Base-by-base conservation (phyloP, 2,113 vertebrate species). In the Phyllostomus hastatus region DNA sequence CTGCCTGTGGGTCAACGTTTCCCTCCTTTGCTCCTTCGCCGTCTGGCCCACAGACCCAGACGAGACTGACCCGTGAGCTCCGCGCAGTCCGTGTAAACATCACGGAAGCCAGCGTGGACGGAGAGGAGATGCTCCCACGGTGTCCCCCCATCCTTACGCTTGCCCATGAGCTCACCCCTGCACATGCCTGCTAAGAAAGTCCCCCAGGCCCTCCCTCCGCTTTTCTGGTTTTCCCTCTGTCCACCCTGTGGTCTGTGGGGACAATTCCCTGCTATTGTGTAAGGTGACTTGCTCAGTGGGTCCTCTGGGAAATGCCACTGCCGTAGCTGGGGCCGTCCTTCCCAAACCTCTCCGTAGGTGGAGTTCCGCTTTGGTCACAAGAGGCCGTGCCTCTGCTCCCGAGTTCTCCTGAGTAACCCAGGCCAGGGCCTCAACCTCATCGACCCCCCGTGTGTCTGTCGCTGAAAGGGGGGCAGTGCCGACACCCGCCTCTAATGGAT, bases 271-370 rank as follows among this genome's bases (percentile, higher is more conserved):
- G 54, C 66, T 85, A 2, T 22, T 70, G 88, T n/a, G 35, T 43
- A 38, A 94, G 78, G 48, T 82, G 52, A 6, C 43, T 59, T 91
- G 69, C 79, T 43, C 35, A 22, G 61, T 33, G 52, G 75, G 19
- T n/a, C 48, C 3, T 0, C 4, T 1, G 10, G 46, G 54, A 86
- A 59, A 90, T 1, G 0, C 15, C 0, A 0, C 10, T 8, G 33
- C 72, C 31, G 20, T 54, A 87, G 28, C 75, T 38, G 14, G 80
- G 61, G 41, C 16, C 8, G 1, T 15, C 24, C 20, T 43, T 64
- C 46, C 31, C 4, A 1, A 78, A 73, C 4, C 14, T 69, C 61
- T 69, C n/a, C 4, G 64, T 22, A 4, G 9, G 24, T 76, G n/a
- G 33, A 6, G 31, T 54, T 83, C 75, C 24, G 9, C 85, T 38